Percentiles rank a stretch among this genome's conserved stretches.
Conservation (phyloP, 2,797 vertebrate genomes). For the Gorsachius magnificus region DNA sequence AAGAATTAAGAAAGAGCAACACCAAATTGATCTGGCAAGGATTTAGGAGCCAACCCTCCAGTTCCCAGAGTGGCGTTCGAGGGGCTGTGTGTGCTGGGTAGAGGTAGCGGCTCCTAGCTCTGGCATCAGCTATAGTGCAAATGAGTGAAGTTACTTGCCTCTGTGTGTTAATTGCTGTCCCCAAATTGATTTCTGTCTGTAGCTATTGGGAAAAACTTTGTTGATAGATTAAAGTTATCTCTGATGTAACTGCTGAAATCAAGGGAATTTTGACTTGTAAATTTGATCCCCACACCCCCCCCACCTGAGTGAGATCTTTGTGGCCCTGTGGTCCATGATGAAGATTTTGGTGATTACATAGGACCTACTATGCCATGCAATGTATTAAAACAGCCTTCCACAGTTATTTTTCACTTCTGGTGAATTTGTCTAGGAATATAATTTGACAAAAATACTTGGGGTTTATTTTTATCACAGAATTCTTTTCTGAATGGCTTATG, state of each 20-base stretch:
- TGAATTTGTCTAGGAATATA: background rate
- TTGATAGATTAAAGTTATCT: background rate
- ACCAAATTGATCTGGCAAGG: background rate
- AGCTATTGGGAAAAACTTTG: background rate
- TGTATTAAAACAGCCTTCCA: background rate
- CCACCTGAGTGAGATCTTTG: background rate
- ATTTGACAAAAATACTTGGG: background rate
- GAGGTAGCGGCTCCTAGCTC: background rate
- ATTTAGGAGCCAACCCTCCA: background rate
- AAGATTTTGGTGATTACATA: background rate
- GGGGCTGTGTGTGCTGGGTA: background rate
- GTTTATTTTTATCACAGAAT: background rate
- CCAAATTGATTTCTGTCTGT: background rate
- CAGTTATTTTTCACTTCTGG: background rate
- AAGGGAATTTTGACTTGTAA: background rate
- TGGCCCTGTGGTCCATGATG: background rate
- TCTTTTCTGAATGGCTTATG: background rate
- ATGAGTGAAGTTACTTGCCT: background rate
- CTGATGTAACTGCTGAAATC: background rate
- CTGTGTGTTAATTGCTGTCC: background rate
- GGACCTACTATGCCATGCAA: background rate
- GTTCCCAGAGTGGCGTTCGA: rapidly evolving
- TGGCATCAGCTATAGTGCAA: background rate
- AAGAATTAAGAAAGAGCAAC: background rate
- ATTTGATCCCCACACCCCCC: background rate